phyloP scores from a whole-genome alignment of 2,797 vertebrate genomes.

The Ceyx erithaca region DNA sequence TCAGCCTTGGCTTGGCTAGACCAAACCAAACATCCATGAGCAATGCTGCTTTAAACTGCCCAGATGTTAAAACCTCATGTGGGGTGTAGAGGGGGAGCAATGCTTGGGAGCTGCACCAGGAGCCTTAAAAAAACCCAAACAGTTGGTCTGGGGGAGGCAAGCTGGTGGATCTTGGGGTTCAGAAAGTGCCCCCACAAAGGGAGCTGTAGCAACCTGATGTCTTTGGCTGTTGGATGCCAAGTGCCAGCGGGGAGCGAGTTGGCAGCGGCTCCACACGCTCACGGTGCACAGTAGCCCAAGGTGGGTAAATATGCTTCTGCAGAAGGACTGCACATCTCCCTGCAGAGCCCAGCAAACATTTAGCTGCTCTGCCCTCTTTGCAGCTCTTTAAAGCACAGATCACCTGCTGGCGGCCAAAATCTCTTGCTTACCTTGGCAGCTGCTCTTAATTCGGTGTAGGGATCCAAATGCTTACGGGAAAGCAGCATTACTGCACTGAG shows the following conservation, averaged over 20 bases:
- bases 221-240: not conserved
- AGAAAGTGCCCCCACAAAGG: not conserved
- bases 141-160: fast-evolving
- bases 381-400: not conserved
- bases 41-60: not conserved
- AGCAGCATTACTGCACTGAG: fast-evolving
- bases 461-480: constrained; percentile 13
- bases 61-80: not conserved
- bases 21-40: not conserved
- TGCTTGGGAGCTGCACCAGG: not conserved
- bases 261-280: not conserved
- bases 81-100: fast-evolving
- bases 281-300: fast-evolving
- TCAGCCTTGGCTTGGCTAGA: not conserved
- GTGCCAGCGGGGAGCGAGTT: fast-evolving
- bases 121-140: not conserved
- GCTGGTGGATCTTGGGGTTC: fast-evolving
- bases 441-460: fast-evolving
- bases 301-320: not conserved
- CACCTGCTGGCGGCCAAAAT: constrained; percentile 17
- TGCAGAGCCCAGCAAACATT: fast-evolving
- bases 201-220: not conserved
- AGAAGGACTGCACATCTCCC: not conserved
- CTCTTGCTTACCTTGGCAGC: constrained; percentile 18
- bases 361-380: not conserved